These are phyloP conservation scores for Tenodera sinensis DNA, from an alignment of 2,888 invertebrate genomes.

Conservation along the genomic window DNA sequence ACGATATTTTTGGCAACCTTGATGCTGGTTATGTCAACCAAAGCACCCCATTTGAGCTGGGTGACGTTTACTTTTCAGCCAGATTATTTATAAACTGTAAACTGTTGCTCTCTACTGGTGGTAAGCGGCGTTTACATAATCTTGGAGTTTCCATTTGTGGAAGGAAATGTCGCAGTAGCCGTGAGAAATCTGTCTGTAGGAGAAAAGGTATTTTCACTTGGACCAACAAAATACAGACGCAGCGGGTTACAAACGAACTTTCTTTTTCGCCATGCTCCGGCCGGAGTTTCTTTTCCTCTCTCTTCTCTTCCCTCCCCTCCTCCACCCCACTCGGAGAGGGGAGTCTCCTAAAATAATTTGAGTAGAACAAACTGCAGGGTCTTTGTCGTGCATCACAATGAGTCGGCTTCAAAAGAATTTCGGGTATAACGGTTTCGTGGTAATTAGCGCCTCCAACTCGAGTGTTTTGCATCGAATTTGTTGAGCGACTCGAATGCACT, in stretches of 20 bases:
- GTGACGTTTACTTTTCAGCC: too few relatives aligned
- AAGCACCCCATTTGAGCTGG: too few relatives aligned
- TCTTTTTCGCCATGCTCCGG: background rate
- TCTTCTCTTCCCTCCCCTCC: background rate
- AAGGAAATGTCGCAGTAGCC: background rate
- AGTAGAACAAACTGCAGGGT: background rate
- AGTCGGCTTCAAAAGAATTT: background rate
- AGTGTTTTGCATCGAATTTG: background rate
- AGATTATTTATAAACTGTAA: too few relatives aligned
- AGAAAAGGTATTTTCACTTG: background rate
- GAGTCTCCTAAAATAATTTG: background rate
- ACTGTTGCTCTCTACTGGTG: too few relatives aligned
- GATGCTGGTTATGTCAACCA: too few relatives aligned
- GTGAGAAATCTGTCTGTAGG: background rate
- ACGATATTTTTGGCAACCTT: too few relatives aligned
- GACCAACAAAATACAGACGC: background rate
- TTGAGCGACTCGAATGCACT: background rate
- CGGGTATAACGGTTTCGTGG: background rate
- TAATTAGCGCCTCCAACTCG: background rate
- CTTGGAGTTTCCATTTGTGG: background rate
- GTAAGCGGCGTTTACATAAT: too few relatives aligned
- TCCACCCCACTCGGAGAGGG: background rate
- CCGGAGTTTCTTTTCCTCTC: background rate
- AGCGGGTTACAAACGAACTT: background rate
- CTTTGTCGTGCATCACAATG: background rate